Evolutionary conservation across 2,113 vertebrate genomes (phyloP).

Genomic region (Archocentrus centrarchus): DNA sequence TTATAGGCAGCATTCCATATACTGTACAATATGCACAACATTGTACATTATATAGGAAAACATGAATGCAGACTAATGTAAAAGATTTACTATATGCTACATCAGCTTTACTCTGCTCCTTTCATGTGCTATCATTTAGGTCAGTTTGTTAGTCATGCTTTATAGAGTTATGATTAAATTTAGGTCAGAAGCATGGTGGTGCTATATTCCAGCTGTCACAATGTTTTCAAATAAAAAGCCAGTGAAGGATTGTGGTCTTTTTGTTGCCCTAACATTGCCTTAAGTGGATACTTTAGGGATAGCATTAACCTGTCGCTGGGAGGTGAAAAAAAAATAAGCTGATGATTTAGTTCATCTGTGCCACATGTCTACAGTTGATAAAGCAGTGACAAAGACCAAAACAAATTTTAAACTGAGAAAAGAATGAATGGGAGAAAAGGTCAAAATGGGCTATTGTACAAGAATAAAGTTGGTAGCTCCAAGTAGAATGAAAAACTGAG

Average conservation of each 20-base stretch:
- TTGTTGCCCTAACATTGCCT: background rate
- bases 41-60: background rate
- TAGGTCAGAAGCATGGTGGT: background rate
- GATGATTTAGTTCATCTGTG: no score
- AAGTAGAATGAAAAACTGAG: no score
- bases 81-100: background rate
- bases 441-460: no score
- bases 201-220: background rate
- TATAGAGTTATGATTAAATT: slow-evolving; percentile 14
- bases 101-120: background rate
- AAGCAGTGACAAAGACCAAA: no score
- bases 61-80: background rate
- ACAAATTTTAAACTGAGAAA: no score
- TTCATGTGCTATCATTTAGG: slow-evolving; percentile 7
- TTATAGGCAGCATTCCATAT: background rate
- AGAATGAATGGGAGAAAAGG: no score
- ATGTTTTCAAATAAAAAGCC: background rate
- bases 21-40: background rate
- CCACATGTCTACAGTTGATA: no score
- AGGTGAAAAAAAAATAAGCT: no score
- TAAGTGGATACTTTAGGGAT: background rate
- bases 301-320: background rate
- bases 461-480: no score
- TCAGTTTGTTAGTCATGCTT: slow-evolving; percentile 26
- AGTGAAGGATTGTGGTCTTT: background rate